Evolutionary conservation across 2,113 vertebrate species (phyloP).

Genomic region (Tragelaphus imberbis): DNA sequence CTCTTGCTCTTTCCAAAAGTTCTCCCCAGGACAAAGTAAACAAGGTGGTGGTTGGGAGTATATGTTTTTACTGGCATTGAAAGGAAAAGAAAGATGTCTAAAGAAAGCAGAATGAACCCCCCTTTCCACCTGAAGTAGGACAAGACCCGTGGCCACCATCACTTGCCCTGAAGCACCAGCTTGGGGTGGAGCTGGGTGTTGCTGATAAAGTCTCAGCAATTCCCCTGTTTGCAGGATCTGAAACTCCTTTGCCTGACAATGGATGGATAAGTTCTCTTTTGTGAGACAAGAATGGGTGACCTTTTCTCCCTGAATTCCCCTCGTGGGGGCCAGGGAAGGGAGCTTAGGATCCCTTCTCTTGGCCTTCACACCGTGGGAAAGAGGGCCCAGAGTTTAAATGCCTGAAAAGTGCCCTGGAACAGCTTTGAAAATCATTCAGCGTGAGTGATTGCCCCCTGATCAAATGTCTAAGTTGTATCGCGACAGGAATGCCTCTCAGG

Average conservation of each 20-base stretch:
- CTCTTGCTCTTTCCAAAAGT: background rate
- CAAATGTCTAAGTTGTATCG: conserved; percentile 42
- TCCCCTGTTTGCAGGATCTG: background rate
- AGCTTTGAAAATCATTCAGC: conserved; percentile 70
- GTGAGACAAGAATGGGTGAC: conserved; percentile 69
- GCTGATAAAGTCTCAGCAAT: conserved; percentile 46
- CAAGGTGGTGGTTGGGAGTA: background rate
- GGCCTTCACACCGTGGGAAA: conserved; percentile 73
- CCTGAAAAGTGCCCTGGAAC: conserved; percentile 27
- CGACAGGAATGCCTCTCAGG: background rate
- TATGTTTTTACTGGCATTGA: conserved; percentile 41
- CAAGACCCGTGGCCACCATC: background rate
- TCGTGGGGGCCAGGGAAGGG: background rate
- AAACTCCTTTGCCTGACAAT: conserved; percentile 52
- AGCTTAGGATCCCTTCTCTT: conserved; percentile 43
- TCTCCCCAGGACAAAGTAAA: conserved; percentile 10
- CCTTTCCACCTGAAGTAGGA: conserved; percentile 24
- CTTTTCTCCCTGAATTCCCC: conserved; percentile 69
- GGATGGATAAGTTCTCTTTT: conserved; percentile 68
- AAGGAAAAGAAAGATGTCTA: conserved; percentile 7
- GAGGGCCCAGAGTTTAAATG: conserved; percentile 51
- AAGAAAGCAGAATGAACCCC: background rate
- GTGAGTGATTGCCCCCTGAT: conserved; percentile 38
- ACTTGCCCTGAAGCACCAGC: background rate
- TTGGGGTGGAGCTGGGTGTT: background rate